Evolutionary conservation across 92 coral and sea anemone genomes (phyloP).

Genomic region (Palythoa grandiflora): DNA sequence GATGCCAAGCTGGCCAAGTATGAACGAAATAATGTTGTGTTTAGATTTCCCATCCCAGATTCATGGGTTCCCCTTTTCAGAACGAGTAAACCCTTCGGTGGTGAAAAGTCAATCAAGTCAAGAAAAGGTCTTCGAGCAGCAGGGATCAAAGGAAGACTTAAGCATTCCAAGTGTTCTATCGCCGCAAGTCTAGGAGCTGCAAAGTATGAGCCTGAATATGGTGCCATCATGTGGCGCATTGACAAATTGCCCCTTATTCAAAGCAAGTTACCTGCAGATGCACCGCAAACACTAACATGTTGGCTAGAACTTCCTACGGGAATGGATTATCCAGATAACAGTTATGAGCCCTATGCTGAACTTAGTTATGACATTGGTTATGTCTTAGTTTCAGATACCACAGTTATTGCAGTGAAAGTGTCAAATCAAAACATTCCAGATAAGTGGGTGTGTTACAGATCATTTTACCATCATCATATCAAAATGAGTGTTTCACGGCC

Average conservation of each 20-base stretch:
- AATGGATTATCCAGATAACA: conserved; percentile 83
- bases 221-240: conserved; percentile 91
- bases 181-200: conserved; percentile 92
- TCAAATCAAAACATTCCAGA: conserved; percentile 92
- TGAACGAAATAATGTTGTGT: conserved; percentile 86
- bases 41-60: conserved; percentile 95
- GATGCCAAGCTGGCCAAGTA: conserved; percentile 94
- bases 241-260: conserved; percentile 88
- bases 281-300: conserved; percentile 89
- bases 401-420: conserved; percentile 92
- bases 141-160: conserved; percentile 87
- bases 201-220: conserved; percentile 92
- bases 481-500: conserved; percentile 84
- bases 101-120: conserved; percentile 95
- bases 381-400: conserved; percentile 93
- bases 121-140: conserved; percentile 88
- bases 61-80: conserved; percentile 97
- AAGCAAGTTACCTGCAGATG: conserved; percentile 94
- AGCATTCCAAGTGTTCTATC: conserved; percentile 87
- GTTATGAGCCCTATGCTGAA: conserved; percentile 86
- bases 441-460: conserved; percentile 91
- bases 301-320: conserved; percentile 83
- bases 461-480: conserved; percentile 85
- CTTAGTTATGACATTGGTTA: conserved; percentile 91
- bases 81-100: conserved; percentile 80